Evolutionary conservation across 2,888 invertebrate genomes (phyloP).

Genomic region (Cheilosia scutellata): DNA sequence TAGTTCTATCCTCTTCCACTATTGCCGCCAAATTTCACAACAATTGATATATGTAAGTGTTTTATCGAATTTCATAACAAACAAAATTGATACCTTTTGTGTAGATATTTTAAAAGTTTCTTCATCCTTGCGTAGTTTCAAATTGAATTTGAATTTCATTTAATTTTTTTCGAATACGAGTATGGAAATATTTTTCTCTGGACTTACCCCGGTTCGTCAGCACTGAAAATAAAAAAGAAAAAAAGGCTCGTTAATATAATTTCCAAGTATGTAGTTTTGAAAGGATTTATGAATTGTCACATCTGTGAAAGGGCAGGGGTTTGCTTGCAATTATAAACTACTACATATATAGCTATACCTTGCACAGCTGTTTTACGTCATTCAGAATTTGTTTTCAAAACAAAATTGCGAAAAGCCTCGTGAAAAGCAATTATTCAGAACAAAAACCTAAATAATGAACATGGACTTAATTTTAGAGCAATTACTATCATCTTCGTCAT

Average conservation of each 20-base stretch:
- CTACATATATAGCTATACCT: too few species aligned
- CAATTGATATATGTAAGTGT: background rate
- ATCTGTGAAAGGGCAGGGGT: too few species aligned
- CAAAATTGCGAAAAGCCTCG: too few species aligned
- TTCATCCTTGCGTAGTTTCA: slow-evolving; percentile 15
- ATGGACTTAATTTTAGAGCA: too few species aligned
- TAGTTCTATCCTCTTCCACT: background rate
- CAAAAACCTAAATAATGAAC: too few species aligned
- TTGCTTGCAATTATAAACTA: too few species aligned
- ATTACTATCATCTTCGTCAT: too few species aligned
- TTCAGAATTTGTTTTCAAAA: too few species aligned
- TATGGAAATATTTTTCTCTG: slow-evolving; percentile 7
- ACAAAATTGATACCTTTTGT: slow-evolving; percentile 11
- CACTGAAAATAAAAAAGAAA: slow-evolving; percentile 46
- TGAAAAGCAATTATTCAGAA: too few species aligned
- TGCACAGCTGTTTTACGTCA: too few species aligned
- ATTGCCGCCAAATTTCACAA: background rate
- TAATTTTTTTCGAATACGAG: background rate
- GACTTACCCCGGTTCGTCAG: slow-evolving; percentile 58
- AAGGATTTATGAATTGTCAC: too few species aligned
- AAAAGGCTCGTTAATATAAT: background rate
- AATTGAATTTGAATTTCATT: slow-evolving; percentile 52
- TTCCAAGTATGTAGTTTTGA: background rate
- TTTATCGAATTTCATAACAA: background rate
- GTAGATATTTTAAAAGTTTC: slow-evolving; percentile 9